These are phyloP conservation scores for Oceanites oceanicus DNA, from an alignment of 2,113 vertebrate genomes.

Conservation along the genomic window DNA sequence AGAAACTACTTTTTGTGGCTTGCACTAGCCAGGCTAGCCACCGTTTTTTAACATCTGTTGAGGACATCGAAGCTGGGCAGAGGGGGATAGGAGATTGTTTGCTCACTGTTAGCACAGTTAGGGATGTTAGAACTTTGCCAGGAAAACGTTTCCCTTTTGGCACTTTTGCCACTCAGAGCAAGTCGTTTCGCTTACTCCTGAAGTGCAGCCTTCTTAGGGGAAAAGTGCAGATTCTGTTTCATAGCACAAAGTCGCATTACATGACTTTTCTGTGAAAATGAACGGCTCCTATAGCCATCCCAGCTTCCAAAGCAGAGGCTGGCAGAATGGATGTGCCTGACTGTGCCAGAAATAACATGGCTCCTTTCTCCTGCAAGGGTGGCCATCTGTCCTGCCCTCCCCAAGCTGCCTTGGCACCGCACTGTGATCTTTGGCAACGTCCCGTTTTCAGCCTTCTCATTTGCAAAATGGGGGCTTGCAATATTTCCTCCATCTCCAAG, in stretches of 20 bases:
- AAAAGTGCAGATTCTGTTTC: not conserved
- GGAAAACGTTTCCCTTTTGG: not conserved
- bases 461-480: not conserved
- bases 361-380: not conserved
- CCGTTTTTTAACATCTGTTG: not conserved
- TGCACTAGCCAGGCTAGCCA: not conserved
- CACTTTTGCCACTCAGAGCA: not conserved
- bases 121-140: not conserved
- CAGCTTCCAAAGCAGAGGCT: not conserved
- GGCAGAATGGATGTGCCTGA: not conserved
- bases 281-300: not conserved
- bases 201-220: not conserved
- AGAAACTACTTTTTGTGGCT: not conserved
- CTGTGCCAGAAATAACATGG: not conserved
- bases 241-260: not conserved
- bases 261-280: not conserved
- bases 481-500: not conserved
- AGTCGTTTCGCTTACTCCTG: not conserved
- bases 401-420: not conserved
- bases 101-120: not conserved
- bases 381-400: conserved; percentile 27
- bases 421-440: conserved; percentile 17
- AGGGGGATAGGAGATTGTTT: not conserved
- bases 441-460: not conserved
- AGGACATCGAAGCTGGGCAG: not conserved